Base-by-base conservation (phyloP, 1,140 invertebrate genomes). In the Piezodorus guildinii region DNA sequence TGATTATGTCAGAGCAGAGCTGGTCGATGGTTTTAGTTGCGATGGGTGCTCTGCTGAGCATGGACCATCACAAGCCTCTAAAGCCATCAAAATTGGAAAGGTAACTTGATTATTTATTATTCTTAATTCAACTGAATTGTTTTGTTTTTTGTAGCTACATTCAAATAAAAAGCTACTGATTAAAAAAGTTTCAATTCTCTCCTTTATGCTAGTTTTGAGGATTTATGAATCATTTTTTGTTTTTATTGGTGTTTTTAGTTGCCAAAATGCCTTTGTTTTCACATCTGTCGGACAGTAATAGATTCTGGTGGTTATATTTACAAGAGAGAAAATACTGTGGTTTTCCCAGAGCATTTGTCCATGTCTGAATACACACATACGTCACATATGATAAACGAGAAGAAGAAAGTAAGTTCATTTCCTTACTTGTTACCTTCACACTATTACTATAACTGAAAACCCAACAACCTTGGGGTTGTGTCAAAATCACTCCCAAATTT, bases 221-320 rank as follows among this genome's bases (percentile, higher is more conserved):
- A 30, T 4, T 30, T 4, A 30, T 30, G 27, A 30, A 30, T 30
- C 8, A 30, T 4, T 30, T 30, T 4, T 4, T 17, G 12, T 62
- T 60, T 64, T 54, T 30, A 4, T 43, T 60, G 4, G 15, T 30
- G 30, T 62, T 77, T 78, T 64, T 73, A 88, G 85, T 72, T 90
- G 66, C 90, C 90, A 27, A 75, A 81, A 66, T 88, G 86, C 72
- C 76, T 94, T 62, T 91, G 91, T 75, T 79, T 96, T 68, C 93
- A 96, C 74, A 85, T 96, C 70, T 84, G 87, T 46, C 80, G 92
- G 65, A 91, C 90, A 25, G 84, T 85, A 51, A 95, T 91, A 90
- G 78, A 84, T 67, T 75, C 81, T 54, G 83, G 84, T 65, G 89
- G 86, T 10, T 71, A 80, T 49, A 80, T 86, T 30, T 83, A 85